Percentiles rank a stretch among this genome's conserved stretches.
Conservation (phyloP, 2,113 vertebrate species). For the Pteruthius melanotis region DNA sequence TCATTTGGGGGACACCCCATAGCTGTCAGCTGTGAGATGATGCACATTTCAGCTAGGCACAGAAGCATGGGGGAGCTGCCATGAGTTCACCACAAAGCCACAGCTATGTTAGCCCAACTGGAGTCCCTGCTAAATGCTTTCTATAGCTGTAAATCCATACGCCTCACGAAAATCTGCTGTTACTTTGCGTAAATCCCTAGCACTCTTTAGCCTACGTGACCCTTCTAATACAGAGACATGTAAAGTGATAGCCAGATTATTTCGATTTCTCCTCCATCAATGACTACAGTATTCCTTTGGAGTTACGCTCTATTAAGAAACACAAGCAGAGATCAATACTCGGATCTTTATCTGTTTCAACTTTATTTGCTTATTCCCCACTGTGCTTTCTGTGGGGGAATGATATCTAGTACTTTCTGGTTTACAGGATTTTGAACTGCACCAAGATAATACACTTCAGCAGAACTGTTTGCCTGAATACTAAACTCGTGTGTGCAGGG, state of each 20-base stretch:
- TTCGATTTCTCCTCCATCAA: conserved; percentile 55
- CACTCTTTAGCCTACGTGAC: conserved; percentile 42
- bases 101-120: not conserved
- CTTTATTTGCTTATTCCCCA: conserved; percentile 58
- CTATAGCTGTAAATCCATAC: not conserved
- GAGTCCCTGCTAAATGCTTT: not conserved
- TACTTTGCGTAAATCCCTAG: conserved; percentile 12
- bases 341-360: conserved; percentile 61
- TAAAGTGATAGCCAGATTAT: conserved; percentile 48
- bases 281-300: conserved; percentile 60
- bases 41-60: not conserved
- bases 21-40: not conserved
- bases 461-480: not conserved
- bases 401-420: not conserved
- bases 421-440: not conserved
- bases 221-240: conserved; percentile 44
- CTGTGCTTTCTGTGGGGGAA: conserved; percentile 8
- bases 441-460: not conserved
- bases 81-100: not conserved
- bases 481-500: not conserved
- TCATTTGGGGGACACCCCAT: not conserved
- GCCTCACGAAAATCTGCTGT: conserved; percentile 3
- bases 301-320: conserved; percentile 61
- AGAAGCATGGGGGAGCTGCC: rapidly evolving
- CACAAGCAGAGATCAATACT: conserved; percentile 70